These are phyloP conservation scores for Manis pentadactyla DNA, from an alignment of 2,797 vertebrate genomes.

Conservation along the genomic window DNA sequence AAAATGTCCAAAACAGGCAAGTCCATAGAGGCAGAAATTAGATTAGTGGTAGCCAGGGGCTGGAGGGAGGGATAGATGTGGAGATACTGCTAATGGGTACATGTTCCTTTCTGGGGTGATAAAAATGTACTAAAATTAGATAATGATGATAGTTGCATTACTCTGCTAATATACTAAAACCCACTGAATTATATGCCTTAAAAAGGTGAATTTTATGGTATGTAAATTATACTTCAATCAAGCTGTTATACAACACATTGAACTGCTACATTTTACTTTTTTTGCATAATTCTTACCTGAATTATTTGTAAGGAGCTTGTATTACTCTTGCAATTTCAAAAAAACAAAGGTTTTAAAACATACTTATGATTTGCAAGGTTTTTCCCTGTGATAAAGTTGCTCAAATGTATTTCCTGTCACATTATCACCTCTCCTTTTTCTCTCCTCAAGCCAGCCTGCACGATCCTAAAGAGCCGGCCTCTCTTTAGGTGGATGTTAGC, in stretches of 20 bases:
- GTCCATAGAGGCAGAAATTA: slow-evolving; percentile 2
- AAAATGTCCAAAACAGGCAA: not conserved
- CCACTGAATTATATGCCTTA: not conserved
- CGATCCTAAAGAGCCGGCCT: not conserved
- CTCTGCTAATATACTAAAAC: not conserved
- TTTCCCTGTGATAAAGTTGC: not conserved
- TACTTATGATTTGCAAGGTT: not conserved
- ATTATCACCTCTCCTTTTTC: not conserved
- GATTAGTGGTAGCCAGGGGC: not conserved
- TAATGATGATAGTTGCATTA: not conserved
- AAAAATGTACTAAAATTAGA: slow-evolving; percentile 19
- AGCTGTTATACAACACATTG: not conserved
- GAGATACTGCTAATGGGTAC: not conserved
- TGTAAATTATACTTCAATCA: not conserved
- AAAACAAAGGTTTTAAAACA: not conserved
- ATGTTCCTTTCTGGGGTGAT: not conserved
- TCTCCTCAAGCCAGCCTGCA: not conserved
- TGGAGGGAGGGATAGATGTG: not conserved
- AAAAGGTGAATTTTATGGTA: slow-evolving; percentile 6
- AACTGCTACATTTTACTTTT: slow-evolving; percentile 13
- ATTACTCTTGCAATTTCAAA: not conserved
- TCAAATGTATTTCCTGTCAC: not conserved
- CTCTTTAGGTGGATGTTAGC: not conserved
- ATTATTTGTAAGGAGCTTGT: not conserved
- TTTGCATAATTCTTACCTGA: slow-evolving; percentile 12